Evolutionary conservation across 2,113 vertebrate species (phyloP).

Genomic region (Eira barbara): DNA sequence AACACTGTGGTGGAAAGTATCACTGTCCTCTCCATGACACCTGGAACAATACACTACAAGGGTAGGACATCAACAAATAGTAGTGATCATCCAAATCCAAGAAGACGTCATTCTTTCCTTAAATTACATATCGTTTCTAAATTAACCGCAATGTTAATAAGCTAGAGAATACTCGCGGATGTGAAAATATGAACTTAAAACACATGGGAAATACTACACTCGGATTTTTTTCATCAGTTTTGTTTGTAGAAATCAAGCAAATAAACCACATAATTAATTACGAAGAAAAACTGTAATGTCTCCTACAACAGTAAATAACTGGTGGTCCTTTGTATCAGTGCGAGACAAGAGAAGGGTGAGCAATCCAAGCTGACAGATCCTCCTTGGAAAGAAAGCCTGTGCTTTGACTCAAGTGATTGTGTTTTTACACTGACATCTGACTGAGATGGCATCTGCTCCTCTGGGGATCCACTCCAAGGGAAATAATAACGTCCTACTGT

Average conservation of each 20-base stretch:
- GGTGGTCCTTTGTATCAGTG: neutral
- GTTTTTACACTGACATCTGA: neutral
- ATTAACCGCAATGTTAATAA: neutral
- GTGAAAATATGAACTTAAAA: constrained; percentile 4
- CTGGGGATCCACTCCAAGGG: neutral
- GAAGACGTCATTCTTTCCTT: neutral
- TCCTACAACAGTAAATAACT: neutral
- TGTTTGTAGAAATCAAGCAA: neutral
- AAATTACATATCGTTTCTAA: neutral
- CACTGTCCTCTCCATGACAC: neutral
- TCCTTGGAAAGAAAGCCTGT: neutral
- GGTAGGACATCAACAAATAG: neutral
- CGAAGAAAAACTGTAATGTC: neutral
- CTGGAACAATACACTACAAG: neutral
- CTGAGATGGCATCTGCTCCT: neutral
- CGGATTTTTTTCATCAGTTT: neutral
- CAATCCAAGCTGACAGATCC: neutral
- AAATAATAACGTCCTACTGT: constrained; percentile 32
- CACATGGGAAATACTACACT: neutral
- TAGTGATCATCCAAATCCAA: neutral
- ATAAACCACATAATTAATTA: neutral
- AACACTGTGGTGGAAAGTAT: neutral
- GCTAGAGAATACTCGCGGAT: neutral
- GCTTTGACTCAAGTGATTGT: neutral
- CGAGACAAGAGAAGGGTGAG: neutral